Conservation (phyloP, 2,797 vertebrate genomes). For the Malacoraja senta region DNA sequence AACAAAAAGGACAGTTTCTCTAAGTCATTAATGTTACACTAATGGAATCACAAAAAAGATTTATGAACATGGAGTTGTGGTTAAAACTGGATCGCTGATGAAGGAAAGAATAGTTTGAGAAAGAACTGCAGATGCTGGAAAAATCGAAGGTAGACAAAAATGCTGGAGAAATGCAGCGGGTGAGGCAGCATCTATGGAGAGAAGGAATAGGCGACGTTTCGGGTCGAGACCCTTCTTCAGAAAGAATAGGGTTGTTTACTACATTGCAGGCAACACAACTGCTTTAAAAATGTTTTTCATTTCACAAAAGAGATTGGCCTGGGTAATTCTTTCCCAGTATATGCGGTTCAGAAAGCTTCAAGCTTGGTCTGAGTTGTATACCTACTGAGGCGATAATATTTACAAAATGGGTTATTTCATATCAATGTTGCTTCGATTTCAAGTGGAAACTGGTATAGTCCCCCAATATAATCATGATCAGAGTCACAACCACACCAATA, state of each 20-base stretch:
- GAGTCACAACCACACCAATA: neutral
- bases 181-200: too few relatives aligned
- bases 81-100: neutral
- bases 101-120: neutral
- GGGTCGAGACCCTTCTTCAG: too few relatives aligned
- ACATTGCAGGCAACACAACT: neutral
- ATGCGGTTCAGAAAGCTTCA: neutral
- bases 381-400: neutral
- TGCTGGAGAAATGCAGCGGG: too few relatives aligned
- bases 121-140: too few relatives aligned
- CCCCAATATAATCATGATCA: neutral
- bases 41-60: too few relatives aligned
- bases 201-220: too few relatives aligned
- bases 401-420: neutral
- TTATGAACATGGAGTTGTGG: neutral
- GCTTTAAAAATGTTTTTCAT: neutral
- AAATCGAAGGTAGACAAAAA: too few relatives aligned
- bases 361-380: neutral
- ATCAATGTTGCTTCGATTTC: neutral
- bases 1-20: too few relatives aligned
- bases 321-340: neutral
- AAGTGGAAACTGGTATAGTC: neutral
- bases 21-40: too few relatives aligned
- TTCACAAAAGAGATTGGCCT: neutral
- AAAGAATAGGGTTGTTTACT: neutral